Conservation (phyloP, 92 coral and sea anemone genomes). For the Bergia puertoricense region DNA sequence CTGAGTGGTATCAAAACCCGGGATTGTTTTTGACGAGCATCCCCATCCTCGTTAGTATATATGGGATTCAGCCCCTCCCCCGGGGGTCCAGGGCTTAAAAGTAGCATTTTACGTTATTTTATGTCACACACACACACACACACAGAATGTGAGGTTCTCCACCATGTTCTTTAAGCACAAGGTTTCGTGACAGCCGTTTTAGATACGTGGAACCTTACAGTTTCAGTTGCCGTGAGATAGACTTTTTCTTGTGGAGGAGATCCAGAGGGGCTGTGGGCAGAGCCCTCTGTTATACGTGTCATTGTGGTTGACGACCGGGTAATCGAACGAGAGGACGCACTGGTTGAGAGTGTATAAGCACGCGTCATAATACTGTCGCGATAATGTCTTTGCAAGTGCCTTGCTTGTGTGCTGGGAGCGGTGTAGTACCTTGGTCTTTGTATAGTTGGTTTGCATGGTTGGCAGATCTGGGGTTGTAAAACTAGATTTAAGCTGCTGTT, state of each 20-base stretch:
- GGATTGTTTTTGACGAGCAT: no score
- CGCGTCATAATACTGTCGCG: not conserved
- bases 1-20: no score
- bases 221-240: not conserved
- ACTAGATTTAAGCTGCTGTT: not conserved
- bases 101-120: no score
- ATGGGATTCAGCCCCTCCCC: no score
- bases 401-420: not conserved
- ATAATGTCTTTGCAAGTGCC: not conserved
- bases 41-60: no score
- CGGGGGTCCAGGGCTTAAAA: no score
- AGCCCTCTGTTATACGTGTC: slow-evolving; percentile 6
- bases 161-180: not conserved
- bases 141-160: no score
- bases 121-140: no score
- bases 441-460: not conserved
- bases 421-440: slow-evolving; percentile 2
- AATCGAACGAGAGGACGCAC: slow-evolving; percentile 17
- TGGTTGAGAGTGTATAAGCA: slow-evolving; percentile 9
- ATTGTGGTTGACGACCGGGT: slow-evolving; percentile 1
- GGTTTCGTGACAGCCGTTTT: not conserved
- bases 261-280: not conserved
- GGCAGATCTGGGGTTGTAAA: slow-evolving; percentile 1
- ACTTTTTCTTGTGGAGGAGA: slow-evolving; percentile 7
- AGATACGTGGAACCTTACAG: not conserved